Evolutionary conservation across 2,797 vertebrate genomes (phyloP).

Genomic region (Fratercula arctica): DNA sequence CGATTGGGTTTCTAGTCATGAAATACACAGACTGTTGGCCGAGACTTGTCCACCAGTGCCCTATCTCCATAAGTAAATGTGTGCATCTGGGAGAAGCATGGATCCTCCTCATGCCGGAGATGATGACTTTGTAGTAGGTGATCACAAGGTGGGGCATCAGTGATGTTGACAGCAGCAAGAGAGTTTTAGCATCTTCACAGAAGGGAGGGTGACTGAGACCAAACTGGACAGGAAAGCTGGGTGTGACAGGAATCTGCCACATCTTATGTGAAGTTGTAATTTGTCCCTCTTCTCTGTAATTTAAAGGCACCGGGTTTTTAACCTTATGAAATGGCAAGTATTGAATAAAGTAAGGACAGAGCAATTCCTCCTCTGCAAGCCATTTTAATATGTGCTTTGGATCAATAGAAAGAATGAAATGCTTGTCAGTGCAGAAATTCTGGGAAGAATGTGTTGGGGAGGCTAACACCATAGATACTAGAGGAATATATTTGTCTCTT

Average conservation of each 20-base stretch:
- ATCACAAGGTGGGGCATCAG: neutral
- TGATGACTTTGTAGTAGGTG: neutral
- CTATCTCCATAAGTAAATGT: neutral
- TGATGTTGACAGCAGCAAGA: neutral
- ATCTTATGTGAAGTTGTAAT: neutral
- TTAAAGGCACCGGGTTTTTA: neutral
- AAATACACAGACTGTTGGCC: neutral
- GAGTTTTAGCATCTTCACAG: neutral
- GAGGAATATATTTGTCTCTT: neutral
- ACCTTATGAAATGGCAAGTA: neutral
- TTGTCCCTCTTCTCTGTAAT: neutral
- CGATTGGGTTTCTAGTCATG: neutral
- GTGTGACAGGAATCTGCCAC: neutral
- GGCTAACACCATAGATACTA: neutral
- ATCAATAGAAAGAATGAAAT: slow-evolving; percentile 22
- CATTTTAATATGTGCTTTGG: slow-evolving; percentile 18
- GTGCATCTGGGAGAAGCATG: neutral
- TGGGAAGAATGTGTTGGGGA: neutral
- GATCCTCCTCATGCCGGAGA: neutral
- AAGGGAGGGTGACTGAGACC: neutral
- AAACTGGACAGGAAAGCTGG: neutral
- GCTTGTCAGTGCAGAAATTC: neutral
- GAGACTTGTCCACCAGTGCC: neutral
- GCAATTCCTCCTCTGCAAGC: neutral
- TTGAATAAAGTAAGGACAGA: neutral